Conservation (phyloP, 2,888 invertebrate species). For the Ophonus ardosiacus region DNA sequence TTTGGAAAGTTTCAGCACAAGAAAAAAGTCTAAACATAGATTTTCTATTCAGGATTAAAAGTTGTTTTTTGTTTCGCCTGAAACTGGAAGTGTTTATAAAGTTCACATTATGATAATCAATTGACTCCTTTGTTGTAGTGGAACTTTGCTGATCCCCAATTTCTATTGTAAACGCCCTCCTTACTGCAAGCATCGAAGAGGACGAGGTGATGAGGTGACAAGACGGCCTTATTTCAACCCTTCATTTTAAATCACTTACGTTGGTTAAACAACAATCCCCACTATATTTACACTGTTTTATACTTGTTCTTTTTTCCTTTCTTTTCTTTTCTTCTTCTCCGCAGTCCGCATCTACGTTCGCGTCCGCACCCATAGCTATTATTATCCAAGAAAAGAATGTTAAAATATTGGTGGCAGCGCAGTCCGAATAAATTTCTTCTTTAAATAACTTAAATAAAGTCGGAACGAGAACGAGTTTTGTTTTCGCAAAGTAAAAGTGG, state of each 20-base stretch:
- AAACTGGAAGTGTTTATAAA: conserved; percentile 56
- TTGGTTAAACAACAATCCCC: conserved; percentile 36
- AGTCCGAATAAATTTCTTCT: conserved; percentile 25
- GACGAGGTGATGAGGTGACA: background rate
- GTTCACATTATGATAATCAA: conserved; percentile 59
- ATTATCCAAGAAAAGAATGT: conserved; percentile 36
- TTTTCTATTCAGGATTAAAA: conserved; percentile 58
- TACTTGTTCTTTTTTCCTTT: conserved; percentile 28
- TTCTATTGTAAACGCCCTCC: conserved; percentile 51
- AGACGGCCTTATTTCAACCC: conserved; percentile 34
- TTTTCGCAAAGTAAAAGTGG: conserved; percentile 47
- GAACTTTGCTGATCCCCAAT: conserved; percentile 57
- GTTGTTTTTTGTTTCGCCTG: conserved; percentile 54
- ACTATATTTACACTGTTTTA: conserved; percentile 42
- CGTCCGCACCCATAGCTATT: background rate
- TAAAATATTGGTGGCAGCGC: conserved; percentile 37
- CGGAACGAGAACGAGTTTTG: conserved; percentile 42
- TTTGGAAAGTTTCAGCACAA: conserved; percentile 32
- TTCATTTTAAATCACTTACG: conserved; percentile 50
- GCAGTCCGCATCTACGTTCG: background rate
- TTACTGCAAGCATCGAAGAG: background rate
- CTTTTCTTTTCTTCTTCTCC: conserved; percentile 7
- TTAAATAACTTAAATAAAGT: conserved; percentile 47
- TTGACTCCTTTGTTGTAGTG: conserved; percentile 57
- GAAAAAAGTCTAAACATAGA: conserved; percentile 54